A percentile compares a stretch with the other conserved stretches of the same genome.
phyloP scores from a whole-genome alignment of 1,140 invertebrate genomes.

The honey bee (Apis mellifera) region Amel_HAv3.1 CM009932.2:16023001-16023500 shows the following conservation, averaged over 20 bases:
- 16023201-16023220: slow-evolving; percentile 65
- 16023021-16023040: slow-evolving; percentile 28
- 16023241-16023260: slow-evolving; percentile 72
- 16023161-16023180: slow-evolving; percentile 63
- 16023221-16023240: slow-evolving; percentile 78
- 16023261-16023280: slow-evolving; percentile 65
- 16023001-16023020: not conserved
- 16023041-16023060: slow-evolving; percentile 50
- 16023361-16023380: no score
- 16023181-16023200: slow-evolving; percentile 66
- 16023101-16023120: slow-evolving; percentile 68
- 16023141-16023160: slow-evolving; percentile 46
- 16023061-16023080: slow-evolving; percentile 59
- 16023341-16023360: no score
- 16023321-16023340: not conserved
- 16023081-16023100: slow-evolving; percentile 66
- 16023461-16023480: not conserved
- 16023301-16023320: slow-evolving; percentile 3
- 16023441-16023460: no score
- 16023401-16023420: no score
- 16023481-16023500: slow-evolving; percentile 11
- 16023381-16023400: no score
- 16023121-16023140: slow-evolving; percentile 64
- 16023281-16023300: slow-evolving; percentile 51
- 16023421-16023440: no score